phyloP scores from a whole-genome alignment of 2,888 invertebrate species.

The Epistrophe eligans region DNA sequence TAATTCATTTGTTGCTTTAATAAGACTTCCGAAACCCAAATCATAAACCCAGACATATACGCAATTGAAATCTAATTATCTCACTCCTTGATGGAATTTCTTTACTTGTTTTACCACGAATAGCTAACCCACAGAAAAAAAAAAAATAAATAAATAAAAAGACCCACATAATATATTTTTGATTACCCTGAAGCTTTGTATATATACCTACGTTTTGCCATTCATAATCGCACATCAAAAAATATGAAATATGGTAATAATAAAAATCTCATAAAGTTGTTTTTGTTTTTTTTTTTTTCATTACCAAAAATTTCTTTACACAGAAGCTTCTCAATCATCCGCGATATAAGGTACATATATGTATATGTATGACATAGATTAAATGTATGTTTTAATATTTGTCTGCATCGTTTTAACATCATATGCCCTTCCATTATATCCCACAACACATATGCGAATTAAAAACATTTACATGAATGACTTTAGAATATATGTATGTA shows the following conservation, averaged over 20 bases:
- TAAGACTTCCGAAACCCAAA: too few species aligned
- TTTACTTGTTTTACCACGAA: too few species aligned
- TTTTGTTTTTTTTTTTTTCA: conserved; percentile 3
- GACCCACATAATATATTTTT: neutral
- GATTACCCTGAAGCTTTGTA: neutral
- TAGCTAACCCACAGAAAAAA: too few species aligned
- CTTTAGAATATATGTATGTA: neutral
- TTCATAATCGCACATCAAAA: conserved; percentile 12
- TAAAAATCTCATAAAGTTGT: conserved; percentile 22
- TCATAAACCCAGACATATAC: too few species aligned
- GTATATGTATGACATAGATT: conserved; percentile 18
- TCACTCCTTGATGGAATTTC: too few species aligned
- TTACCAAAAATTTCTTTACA: neutral
- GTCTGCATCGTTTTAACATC: conserved; percentile 12
- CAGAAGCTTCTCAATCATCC: conserved; percentile 24
- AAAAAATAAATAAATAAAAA: neutral
- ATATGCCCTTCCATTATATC: conserved; percentile 18
- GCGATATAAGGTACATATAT: neutral
- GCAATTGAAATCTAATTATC: neutral
- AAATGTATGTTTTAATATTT: conserved; percentile 1
- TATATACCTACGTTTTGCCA: too few species aligned
- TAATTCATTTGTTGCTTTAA: too few species aligned
- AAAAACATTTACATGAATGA: conserved; percentile 39
- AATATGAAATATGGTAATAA: conserved; percentile 10
- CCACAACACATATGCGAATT: conserved; percentile 6